These are phyloP conservation scores for Keiferia lycopersicella DNA, from an alignment of 2,888 invertebrate species.

Conservation along the genomic window DNA sequence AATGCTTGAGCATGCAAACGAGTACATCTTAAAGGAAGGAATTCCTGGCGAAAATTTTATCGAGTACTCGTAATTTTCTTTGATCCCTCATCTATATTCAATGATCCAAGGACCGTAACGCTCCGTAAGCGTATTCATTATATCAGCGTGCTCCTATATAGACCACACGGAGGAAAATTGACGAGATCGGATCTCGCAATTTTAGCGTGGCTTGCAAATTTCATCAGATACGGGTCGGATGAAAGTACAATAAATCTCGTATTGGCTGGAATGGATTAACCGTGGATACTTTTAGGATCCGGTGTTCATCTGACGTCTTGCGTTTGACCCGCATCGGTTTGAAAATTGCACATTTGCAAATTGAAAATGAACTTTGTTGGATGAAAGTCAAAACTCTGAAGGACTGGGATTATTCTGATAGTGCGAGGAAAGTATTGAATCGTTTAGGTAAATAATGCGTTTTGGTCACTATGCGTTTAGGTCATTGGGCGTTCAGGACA, in stretches of 20 bases:
- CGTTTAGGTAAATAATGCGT: no score
- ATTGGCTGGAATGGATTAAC: background rate
- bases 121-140: constrained; percentile 76
- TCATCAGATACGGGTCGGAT: constrained; percentile 1
- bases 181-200: background rate
- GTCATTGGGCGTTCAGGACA: no score
- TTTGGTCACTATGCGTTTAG: no score
- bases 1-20: constrained; percentile 52
- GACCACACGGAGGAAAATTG: constrained; percentile 35
- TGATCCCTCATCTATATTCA: constrained; percentile 80
- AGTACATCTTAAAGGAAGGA: constrained; percentile 51
- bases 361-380: no score
- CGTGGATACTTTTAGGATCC: no score
- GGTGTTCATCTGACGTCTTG: no score
- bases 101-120: constrained; percentile 74
- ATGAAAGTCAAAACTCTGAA: no score
- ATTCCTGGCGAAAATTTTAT: constrained; percentile 74
- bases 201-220: constrained; percentile 2
- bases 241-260: background rate
- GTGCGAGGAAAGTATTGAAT: no score
- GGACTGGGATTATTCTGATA: no score
- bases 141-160: constrained; percentile 63
- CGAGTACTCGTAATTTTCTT: constrained; percentile 73
- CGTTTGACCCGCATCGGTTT: no score
- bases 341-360: no score